Conservation (phyloP, 2,113 vertebrate genomes). For the Tringa solitaria region DNA sequence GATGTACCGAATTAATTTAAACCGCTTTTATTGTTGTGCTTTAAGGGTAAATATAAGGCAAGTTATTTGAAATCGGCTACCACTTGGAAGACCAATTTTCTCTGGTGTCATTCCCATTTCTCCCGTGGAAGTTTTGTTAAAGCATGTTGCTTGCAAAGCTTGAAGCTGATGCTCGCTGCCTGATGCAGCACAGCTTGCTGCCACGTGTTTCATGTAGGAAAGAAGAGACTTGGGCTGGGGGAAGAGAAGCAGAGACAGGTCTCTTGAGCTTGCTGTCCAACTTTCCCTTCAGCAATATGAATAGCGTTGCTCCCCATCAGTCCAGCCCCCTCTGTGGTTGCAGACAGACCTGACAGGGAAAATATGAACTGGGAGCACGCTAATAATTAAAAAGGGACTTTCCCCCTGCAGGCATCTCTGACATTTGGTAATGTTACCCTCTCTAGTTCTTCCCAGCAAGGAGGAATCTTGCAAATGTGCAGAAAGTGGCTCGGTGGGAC, state of each 20-base stretch:
- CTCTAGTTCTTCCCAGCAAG: constrained; percentile 1
- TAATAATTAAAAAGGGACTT: constrained; percentile 38
- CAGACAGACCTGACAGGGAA: constrained; percentile 1
- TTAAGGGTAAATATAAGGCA: background rate
- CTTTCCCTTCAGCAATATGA: background rate
- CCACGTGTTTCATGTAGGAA: background rate
- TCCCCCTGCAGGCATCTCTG: background rate
- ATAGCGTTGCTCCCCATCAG: background rate
- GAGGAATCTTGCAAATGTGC: background rate
- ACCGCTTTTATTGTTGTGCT: constrained; percentile 24
- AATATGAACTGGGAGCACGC: background rate
- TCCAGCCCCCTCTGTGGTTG: background rate
- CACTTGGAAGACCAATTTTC: constrained; percentile 3
- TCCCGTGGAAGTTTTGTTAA: background rate
- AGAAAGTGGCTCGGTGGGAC: accelerated
- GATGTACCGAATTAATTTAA: background rate
- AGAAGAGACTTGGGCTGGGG: background rate
- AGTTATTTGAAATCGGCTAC: background rate
- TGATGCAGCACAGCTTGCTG: background rate
- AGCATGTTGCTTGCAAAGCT: background rate
- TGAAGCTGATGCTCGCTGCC: background rate
- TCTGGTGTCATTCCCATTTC: background rate
- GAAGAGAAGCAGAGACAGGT: background rate
- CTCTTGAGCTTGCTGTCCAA: background rate
- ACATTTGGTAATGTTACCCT: background rate